Evolutionary conservation across 2,888 invertebrate species (phyloP), one percentile per base, ranked within the genome.

Genomic region (Homarus gammarus): DNA sequence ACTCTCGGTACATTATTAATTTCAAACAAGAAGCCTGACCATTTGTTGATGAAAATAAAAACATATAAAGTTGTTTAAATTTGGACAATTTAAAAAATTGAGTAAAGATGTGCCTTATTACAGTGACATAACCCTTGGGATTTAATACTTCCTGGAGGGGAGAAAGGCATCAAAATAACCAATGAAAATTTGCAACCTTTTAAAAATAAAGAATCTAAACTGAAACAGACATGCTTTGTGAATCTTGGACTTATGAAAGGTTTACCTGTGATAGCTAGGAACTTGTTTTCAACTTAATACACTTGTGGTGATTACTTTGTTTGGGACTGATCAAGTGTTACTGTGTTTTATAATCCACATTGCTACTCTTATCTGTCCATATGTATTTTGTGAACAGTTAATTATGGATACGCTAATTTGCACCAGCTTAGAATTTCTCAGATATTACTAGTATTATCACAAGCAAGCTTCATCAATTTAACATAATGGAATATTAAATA

Each of bases 81-180:
- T 56, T 56, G 44, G 6, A 44, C 6, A 8, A 44, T 12, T 44
- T 5, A 51, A 56, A 18, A 18, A 56, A 56, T 49, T 18, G 64
- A 64, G 31, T 64, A 64, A 64, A 64, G 27, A 64, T 64, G 64
- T 64, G 64, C 64, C 64, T 64, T 64, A 64, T 27, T 12, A 64
- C 22, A 64, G 27, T 56, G 22, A 64, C n/a, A 10, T 6, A 64
- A 27, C 27, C 27, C 56, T 56, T 64, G 0, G 6, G 64, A 12
- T 27, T 44, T 5, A 44, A 44, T n/a, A n/a, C n/a, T n/a, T n/a
- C n/a, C n/a, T n/a, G n/a, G n/a, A n/a, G n/a, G n/a, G n/a, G n/a
- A n/a, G n/a, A n/a, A n/a, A n/a, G n/a, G n/a, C 49, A 49, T 1
- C 8, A 8, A 12, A 44, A 44, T 8, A 44, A 44, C 12, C 12